Percentiles rank a stretch among this genome's conserved stretches.
Evolutionary conservation across 2,888 invertebrate species (phyloP).

Genomic region (Cephus runcator): DNA sequence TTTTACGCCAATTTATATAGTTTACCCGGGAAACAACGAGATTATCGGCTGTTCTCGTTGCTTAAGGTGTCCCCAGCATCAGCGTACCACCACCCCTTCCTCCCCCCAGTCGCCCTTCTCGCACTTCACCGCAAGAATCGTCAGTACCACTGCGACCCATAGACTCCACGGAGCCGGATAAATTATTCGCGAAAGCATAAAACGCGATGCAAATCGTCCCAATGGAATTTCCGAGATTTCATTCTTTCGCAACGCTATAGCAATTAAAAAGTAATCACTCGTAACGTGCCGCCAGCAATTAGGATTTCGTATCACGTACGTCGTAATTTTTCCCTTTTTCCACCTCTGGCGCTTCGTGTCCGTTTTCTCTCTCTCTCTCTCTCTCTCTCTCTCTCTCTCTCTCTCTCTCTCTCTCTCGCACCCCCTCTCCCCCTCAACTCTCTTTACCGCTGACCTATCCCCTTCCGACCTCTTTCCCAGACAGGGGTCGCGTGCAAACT

Average conservation of each 20-base stretch:
- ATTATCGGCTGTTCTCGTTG: too few species aligned
- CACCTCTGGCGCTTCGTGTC: constrained; percentile 11
- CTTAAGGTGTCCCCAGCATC: too few species aligned
- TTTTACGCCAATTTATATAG: too few species aligned
- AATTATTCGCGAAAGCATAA: too few species aligned
- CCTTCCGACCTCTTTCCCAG: constrained; percentile 22
- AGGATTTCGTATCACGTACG: constrained; percentile 48
- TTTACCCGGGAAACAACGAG: too few species aligned
- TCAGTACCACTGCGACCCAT: too few species aligned
- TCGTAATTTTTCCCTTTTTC: constrained; percentile 36
- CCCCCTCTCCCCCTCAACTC: constrained; percentile 2
- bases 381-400: background rate
- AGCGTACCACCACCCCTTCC: fast-evolving
- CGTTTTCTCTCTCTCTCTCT: constrained; percentile 6
- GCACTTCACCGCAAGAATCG: too few species aligned
- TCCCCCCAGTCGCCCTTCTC: too few species aligned
- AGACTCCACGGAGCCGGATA: too few species aligned
- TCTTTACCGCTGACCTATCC: constrained; percentile 8
- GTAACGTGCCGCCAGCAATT: constrained; percentile 53
- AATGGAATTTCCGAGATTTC: constrained; percentile 23
- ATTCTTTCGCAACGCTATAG: constrained; percentile 44
- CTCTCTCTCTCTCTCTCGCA: background rate
- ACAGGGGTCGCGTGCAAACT: constrained; percentile 42
- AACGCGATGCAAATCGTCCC: too few species aligned
- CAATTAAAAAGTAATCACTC: constrained; percentile 61